Conservation (phyloP, 2,888 invertebrate genomes). For the Cheilosia scutellata region DNA sequence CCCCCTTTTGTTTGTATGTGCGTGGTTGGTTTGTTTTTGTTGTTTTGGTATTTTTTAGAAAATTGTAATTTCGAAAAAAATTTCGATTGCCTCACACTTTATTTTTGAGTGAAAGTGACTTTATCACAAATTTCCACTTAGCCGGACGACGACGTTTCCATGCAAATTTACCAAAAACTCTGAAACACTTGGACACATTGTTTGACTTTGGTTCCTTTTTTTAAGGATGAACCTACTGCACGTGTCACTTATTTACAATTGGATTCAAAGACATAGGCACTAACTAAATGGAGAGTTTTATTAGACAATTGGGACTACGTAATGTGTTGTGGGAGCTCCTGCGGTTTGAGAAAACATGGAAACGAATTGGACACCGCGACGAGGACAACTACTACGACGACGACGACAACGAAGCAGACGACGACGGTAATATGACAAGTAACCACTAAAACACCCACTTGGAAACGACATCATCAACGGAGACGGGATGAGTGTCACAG, state of each 20-base stretch:
- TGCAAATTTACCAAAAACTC: not conserved
- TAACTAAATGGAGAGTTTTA: slow-evolving; percentile 14
- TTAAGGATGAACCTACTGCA: slow-evolving; percentile 22
- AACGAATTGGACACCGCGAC: slow-evolving; percentile 60
- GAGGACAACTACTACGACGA: slow-evolving; percentile 27
- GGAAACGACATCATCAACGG: slow-evolving; percentile 70
- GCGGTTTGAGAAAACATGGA: slow-evolving; percentile 49
- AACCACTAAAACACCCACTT: slow-evolving; percentile 62
- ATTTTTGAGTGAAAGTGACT: slow-evolving; percentile 32
- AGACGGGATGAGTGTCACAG: slow-evolving; percentile 45
- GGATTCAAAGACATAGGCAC: slow-evolving; percentile 5
- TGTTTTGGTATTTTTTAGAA: slow-evolving; percentile 7
- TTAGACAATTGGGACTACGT: slow-evolving; percentile 9
- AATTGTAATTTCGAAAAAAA: not conserved
- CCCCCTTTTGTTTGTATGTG: slow-evolving; percentile 31
- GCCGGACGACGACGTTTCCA: slow-evolving; percentile 22
- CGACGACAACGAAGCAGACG: slow-evolving; percentile 39
- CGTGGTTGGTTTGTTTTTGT: slow-evolving; percentile 12
- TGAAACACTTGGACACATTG: slow-evolving; percentile 30
- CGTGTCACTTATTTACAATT: slow-evolving; percentile 31
- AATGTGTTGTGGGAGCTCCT: slow-evolving; percentile 50
- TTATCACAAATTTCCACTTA: not conserved
- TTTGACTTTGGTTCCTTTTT: slow-evolving; percentile 9
- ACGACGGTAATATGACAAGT: slow-evolving; percentile 56
- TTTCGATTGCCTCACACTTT: slow-evolving; percentile 43